Evolutionary conservation across 1,140 invertebrate species (phyloP).

Genomic region (Heliconius hewitsoni): DNA sequence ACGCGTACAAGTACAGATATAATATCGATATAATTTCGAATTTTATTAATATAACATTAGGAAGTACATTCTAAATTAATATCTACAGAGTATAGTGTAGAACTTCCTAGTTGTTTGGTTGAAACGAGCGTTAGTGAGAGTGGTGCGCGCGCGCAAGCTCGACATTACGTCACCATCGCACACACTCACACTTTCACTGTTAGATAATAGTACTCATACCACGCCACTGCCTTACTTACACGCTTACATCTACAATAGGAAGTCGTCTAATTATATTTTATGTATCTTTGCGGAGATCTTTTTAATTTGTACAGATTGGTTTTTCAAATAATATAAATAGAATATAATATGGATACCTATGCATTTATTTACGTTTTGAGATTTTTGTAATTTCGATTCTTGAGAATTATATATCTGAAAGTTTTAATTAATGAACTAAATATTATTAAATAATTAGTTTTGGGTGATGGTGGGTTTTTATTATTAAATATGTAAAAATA

Average conservation of each 20-base stretch:
- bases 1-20: background rate
- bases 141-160: constrained; percentile 50
- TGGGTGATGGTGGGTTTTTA: too few relatives aligned
- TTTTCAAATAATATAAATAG: background rate
- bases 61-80: constrained; percentile 10
- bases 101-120: constrained; percentile 67
- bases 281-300: background rate
- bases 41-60: background rate
- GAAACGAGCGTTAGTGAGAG: constrained; percentile 73
- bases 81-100: constrained; percentile 26
- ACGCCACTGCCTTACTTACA: constrained; percentile 73
- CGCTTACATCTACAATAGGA: constrained; percentile 69
- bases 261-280: constrained; percentile 48
- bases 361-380: background rate
- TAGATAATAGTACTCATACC: constrained; percentile 69
- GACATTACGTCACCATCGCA: constrained; percentile 65
- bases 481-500: too few relatives aligned
- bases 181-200: constrained; percentile 76
- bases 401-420: background rate
- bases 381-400: background rate
- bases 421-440: background rate
- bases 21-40: background rate
- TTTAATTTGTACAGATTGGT: constrained; percentile 15
- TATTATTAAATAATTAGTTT: background rate
- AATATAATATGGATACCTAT: background rate